These are phyloP conservation scores for Bombus haemorrhoidalis DNA, from an alignment of 1,140 invertebrate species.

Conservation along the genomic window DNA sequence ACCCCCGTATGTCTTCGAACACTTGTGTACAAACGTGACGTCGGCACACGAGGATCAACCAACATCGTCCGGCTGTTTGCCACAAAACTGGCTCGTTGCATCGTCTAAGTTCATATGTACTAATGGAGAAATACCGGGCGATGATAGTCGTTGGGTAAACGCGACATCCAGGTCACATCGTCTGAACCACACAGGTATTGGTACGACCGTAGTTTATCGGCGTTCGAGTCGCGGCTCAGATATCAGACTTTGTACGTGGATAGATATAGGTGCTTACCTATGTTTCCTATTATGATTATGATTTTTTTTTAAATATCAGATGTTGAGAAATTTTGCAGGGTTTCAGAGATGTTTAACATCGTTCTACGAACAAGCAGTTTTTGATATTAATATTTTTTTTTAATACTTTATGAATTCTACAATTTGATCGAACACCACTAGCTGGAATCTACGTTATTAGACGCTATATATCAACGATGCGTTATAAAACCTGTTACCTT, in stretches of 20 bases:
- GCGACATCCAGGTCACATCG: slow-evolving; percentile 53
- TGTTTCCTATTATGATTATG: not conserved
- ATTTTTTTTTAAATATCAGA: not conserved
- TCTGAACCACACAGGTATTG: slow-evolving; percentile 12
- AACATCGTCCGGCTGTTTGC: not conserved
- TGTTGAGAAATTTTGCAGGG: not conserved
- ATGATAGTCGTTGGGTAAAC: slow-evolving; percentile 33
- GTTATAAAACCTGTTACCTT: no score
- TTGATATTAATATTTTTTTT: no score
- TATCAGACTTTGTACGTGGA: not conserved
- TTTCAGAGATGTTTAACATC: no score
- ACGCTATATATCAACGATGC: no score
- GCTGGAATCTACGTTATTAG: no score
- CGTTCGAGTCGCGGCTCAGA: no score
- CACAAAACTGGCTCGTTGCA: slow-evolving; percentile 14
- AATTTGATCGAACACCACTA: no score
- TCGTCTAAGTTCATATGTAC: not conserved
- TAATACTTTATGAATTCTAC: no score
- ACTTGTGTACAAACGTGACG: slow-evolving; percentile 30
- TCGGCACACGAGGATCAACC: not conserved
- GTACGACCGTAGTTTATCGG: not conserved
- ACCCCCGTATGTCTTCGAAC: slow-evolving; percentile 29
- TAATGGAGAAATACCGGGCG: slow-evolving; percentile 15
- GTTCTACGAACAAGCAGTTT: no score
- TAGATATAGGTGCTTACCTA: not conserved